phyloP scores from a whole-genome alignment of 2,113 vertebrate genomes.

The Peromyscus maniculatus region DNA sequence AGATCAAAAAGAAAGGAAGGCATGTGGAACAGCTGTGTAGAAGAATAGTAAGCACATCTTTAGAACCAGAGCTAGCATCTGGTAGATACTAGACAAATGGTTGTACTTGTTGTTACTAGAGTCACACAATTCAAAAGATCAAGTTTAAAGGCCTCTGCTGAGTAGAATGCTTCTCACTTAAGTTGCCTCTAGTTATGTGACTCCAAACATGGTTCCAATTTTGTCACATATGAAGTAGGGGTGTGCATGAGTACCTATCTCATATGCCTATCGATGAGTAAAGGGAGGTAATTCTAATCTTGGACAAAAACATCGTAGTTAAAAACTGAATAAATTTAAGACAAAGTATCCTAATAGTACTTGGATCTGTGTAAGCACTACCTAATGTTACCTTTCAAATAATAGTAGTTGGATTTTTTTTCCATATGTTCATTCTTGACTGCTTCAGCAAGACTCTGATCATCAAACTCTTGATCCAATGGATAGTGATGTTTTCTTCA shows the following conservation, averaged over 20 bases:
- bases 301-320: not conserved
- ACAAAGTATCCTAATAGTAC: not conserved
- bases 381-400: not conserved
- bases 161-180: not conserved
- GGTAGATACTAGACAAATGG: not conserved
- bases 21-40: not conserved
- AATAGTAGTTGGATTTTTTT: not conserved
- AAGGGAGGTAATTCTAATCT: not conserved
- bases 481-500: not conserved
- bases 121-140: not conserved
- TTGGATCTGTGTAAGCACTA: not conserved
- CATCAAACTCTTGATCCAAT: not conserved
- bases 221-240: not conserved
- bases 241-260: not conserved
- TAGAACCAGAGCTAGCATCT: not conserved
- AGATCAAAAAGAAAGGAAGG: not conserved
- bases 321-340: conserved; percentile 26
- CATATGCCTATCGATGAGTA: not conserved
- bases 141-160: not conserved
- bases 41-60: not conserved
- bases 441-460: not conserved
- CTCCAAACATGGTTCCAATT: not conserved
- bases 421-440: not conserved
- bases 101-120: not conserved
- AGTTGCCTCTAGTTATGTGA: not conserved